Evolutionary conservation across 2,797 vertebrate species (phyloP).

Genomic region (Yasuhikotakia modesta): DNA sequence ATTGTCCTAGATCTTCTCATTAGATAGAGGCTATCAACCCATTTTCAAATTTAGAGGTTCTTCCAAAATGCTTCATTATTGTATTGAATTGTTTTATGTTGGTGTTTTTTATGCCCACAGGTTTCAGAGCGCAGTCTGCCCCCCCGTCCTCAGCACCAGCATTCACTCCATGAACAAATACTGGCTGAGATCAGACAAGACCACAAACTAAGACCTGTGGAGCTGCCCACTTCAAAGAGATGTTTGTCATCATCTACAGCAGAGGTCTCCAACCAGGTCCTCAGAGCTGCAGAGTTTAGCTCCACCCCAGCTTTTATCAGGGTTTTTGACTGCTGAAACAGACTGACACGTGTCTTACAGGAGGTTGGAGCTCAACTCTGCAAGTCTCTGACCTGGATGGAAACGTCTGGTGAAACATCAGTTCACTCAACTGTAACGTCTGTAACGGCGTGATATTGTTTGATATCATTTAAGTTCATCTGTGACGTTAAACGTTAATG

Average conservation of each 20-base stretch:
- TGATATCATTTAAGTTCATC: background rate
- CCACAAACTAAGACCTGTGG: conserved; percentile 86
- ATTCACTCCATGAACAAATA: conserved; percentile 87
- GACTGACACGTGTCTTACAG: no score
- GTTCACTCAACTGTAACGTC: background rate
- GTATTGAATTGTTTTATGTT: conserved; percentile 17
- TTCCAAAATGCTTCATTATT: conserved; percentile 7
- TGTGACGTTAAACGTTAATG: conserved; percentile 3
- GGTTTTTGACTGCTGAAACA: no score
- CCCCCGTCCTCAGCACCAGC: conserved; percentile 83
- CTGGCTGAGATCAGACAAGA: conserved; percentile 92
- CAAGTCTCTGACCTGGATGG: no score
- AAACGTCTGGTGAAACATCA: no score
- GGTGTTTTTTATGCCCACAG: conserved; percentile 63
- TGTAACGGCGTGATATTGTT: conserved; percentile 22
- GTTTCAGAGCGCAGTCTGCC: conserved; percentile 86
- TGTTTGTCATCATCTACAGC: conserved; percentile 62
- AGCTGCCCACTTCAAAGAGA: conserved; percentile 62
- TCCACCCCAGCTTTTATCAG: no score
- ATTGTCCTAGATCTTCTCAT: no score
- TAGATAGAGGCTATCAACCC: no score
- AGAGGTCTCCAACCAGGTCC: no score
- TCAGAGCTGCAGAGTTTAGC: no score
- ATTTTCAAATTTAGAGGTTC: background rate
- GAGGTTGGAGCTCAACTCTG: no score